These are phyloP conservation scores for Sarotherodon lohbergeri DNA, from an alignment of 2,113 vertebrate species.

Conservation along the genomic window DNA sequence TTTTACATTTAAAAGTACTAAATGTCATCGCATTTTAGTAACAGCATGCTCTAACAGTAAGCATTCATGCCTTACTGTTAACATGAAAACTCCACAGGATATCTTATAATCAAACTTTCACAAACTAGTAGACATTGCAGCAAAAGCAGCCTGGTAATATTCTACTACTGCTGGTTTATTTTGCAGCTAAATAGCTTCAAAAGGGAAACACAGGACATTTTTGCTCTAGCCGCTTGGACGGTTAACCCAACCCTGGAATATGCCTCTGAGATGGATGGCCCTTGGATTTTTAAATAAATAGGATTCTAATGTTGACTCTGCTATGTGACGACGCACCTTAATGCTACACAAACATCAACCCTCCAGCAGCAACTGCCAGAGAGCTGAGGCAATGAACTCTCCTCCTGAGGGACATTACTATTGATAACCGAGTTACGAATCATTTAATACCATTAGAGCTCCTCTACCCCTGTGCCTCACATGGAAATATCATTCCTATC, in stretches of 20 bases:
- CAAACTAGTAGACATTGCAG: neutral
- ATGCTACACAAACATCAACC: neutral
- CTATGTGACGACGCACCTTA: neutral
- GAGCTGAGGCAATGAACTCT: constrained; percentile 23
- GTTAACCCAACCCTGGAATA: neutral
- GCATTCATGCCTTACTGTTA: neutral
- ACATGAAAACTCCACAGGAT: neutral
- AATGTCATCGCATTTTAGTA: neutral
- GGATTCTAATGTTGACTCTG: neutral
- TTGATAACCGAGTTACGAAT: constrained; percentile 58
- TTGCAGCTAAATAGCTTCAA: neutral
- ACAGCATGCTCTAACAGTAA: neutral
- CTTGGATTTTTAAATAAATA: neutral
- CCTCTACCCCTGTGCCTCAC: constrained; percentile 27
- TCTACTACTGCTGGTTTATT: neutral
- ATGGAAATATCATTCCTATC: constrained; percentile 31
- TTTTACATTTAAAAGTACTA: neutral
- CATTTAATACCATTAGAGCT: constrained; percentile 62
- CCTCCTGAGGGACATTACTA: constrained; percentile 49
- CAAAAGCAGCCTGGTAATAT: neutral
- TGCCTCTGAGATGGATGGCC: neutral
- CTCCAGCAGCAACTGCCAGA: neutral
- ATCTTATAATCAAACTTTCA: neutral
- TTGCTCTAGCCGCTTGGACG: neutral
- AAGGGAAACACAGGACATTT: neutral